phyloP scores from a whole-genome alignment of 2,113 vertebrate genomes.

The Pomatorhinus ruficollis region DNA sequence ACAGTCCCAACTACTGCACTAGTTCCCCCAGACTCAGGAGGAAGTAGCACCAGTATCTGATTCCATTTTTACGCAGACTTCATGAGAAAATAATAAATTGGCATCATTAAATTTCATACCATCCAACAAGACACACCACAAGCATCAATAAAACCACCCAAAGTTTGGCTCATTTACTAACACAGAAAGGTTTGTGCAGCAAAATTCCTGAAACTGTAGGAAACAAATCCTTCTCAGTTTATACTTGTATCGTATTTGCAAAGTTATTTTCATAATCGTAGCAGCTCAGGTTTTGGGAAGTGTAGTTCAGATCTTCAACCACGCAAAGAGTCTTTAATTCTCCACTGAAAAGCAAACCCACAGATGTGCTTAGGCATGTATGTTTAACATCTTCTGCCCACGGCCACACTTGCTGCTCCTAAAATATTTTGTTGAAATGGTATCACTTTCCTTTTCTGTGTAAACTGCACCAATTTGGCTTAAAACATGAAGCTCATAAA shows the following conservation, averaged over 20 bases:
- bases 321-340: background rate
- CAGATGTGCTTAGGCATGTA: background rate
- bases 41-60: background rate
- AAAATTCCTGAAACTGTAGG: background rate
- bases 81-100: background rate
- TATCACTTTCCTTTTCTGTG: background rate
- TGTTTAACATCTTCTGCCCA: constrained; percentile 19
- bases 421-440: constrained; percentile 3
- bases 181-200: background rate
- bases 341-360: background rate
- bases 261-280: background rate
- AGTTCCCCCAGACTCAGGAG: background rate
- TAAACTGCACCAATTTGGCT: background rate
- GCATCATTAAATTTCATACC: background rate
- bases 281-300: background rate
- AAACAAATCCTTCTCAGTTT: background rate
- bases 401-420: background rate
- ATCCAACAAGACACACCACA: background rate
- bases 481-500: background rate
- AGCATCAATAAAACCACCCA: background rate
- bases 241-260: background rate
- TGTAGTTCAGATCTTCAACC: background rate
- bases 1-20: background rate
- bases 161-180: background rate
- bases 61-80: background rate